phyloP scores from a whole-genome alignment of 1,140 invertebrate genomes.

The Trachymyrmex cornetzi region DNA sequence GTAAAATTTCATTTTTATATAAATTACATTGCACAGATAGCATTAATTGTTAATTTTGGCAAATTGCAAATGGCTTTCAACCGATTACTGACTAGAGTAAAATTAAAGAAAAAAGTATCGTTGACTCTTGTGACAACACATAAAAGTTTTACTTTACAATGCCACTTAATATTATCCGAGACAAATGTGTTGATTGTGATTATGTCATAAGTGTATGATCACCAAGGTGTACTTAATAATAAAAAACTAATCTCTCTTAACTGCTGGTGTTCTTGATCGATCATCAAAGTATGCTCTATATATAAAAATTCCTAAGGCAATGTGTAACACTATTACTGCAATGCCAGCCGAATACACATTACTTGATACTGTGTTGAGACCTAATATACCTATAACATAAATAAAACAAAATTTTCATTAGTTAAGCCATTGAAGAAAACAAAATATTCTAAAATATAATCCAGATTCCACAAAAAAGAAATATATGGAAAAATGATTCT shows the following conservation, averaged over 20 bases:
- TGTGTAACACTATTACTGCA: conserved; percentile 90
- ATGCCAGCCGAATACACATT: conserved; percentile 92
- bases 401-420: conserved; percentile 56
- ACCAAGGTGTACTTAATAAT: conserved; percentile 69
- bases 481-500: not conserved
- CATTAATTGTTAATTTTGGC: not conserved
- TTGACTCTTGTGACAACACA: not conserved
- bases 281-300: conserved; percentile 91
- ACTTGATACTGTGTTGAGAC: conserved; percentile 88
- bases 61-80: not conserved
- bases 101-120: not conserved
- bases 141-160: conserved; percentile 22
- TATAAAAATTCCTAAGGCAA: conserved; percentile 92
- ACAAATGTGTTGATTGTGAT: conserved; percentile 52
- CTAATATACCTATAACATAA: conserved; percentile 86
- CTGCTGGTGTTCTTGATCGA: conserved; percentile 71
- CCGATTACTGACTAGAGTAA: not conserved
- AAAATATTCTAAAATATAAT: not conserved
- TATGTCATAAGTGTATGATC: conserved; percentile 60
- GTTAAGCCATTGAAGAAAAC: conserved; percentile 19
- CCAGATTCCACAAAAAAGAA: not conserved
- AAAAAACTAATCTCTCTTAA: conserved; percentile 80
- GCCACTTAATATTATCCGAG: not conserved
- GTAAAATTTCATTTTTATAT: conserved; percentile 16
- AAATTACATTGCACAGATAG: not conserved